Percentiles rank a stretch among this genome's conserved stretches.
Evolutionary conservation across 2,113 vertebrate species (phyloP).

Genomic region (Microcebus tavaratra): DNA sequence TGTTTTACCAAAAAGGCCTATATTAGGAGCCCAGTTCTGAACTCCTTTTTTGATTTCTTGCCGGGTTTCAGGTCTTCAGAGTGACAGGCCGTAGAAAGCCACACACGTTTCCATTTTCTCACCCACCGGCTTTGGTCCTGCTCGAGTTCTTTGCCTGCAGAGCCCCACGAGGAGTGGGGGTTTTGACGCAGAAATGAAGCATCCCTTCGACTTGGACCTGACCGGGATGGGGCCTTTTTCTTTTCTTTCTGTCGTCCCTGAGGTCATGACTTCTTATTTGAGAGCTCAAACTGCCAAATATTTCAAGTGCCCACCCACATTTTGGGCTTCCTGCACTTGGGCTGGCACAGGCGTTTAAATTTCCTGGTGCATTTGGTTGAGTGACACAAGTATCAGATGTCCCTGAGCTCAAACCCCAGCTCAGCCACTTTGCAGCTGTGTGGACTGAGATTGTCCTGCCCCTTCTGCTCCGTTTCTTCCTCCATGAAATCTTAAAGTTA

Average conservation of each 20-base stretch:
- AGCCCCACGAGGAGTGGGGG: background rate
- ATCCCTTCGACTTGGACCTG: background rate
- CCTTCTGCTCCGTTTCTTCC: background rate
- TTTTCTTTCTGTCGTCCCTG: background rate
- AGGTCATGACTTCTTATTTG: background rate
- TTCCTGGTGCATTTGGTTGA: background rate
- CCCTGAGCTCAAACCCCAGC: background rate
- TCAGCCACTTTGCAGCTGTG: background rate
- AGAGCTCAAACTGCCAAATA: background rate
- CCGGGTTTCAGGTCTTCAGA: conserved; percentile 32
- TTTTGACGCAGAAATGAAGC: background rate
- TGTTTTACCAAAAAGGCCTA: conserved; percentile 34
- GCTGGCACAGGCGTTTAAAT: background rate
- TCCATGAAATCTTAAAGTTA: background rate
- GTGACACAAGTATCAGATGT: background rate
- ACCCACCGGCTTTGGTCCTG: background rate
- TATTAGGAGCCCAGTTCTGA: background rate
- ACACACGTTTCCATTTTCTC: background rate
- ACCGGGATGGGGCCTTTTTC: background rate
- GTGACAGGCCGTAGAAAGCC: background rate
- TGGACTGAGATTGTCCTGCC: background rate
- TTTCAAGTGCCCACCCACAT: background rate
- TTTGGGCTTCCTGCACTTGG: background rate
- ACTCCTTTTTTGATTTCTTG: background rate
- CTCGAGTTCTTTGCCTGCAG: background rate